phyloP scores from a whole-genome alignment of 2,797 vertebrate genomes.

The Tympanoctomys barrerae region DNA sequence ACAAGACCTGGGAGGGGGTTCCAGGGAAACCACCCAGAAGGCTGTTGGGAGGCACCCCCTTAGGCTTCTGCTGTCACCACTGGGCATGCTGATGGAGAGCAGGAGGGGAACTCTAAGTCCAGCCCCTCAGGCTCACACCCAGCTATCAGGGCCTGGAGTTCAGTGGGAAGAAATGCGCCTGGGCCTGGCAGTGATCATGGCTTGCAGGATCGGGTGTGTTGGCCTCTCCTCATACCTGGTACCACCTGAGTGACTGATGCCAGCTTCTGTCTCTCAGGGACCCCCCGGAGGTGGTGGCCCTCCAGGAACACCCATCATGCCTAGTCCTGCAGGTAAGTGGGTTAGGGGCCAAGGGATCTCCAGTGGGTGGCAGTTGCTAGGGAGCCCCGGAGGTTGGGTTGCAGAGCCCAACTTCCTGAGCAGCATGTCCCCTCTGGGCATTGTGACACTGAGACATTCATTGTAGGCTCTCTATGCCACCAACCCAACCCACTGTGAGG shows the following conservation, averaged over 20 bases:
- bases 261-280: conserved; percentile 89
- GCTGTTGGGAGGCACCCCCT: rapidly evolving
- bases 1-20: background rate
- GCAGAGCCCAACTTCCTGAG: background rate
- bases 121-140: background rate
- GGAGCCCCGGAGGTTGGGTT: background rate
- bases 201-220: background rate
- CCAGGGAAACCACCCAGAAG: background rate
- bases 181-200: background rate
- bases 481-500: background rate
- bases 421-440: background rate
- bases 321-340: conserved; percentile 96
- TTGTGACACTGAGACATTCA: background rate
- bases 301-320: conserved; percentile 99
- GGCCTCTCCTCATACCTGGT: conserved; percentile 22
- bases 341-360: background rate
- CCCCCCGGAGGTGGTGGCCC: conserved; percentile 98
- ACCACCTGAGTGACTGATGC: conserved; percentile 28
- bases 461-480: background rate
- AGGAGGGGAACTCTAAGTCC: too few relatives aligned
- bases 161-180: background rate
- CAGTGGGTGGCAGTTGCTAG: rapidly evolving
- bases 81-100: rapidly evolving
- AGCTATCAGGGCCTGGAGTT: background rate
- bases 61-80: background rate